Conservation (phyloP, 2,797 vertebrate species). For the Galagoides demidoff region DNA sequence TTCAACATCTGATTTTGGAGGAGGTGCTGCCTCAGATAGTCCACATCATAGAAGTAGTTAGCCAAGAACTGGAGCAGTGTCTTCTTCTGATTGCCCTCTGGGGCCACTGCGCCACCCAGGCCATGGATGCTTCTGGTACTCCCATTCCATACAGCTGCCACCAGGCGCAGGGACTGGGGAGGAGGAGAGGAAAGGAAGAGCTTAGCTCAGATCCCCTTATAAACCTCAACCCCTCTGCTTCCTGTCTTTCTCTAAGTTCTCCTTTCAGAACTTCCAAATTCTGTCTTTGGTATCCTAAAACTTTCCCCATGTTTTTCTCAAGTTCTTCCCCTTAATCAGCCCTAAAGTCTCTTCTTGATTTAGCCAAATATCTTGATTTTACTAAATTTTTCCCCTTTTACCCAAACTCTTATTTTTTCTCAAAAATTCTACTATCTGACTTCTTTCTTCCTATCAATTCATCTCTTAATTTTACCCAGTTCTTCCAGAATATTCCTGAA, state of each 20-base stretch:
- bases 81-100: neutral
- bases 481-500: neutral
- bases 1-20: slow-evolving; percentile 21
- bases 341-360: neutral
- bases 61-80: slow-evolving; percentile 85
- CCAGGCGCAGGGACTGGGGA: slow-evolving; percentile 3
- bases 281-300: neutral
- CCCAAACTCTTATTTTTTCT: neutral
- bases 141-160: neutral
- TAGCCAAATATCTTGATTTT: neutral
- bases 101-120: neutral
- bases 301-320: neutral
- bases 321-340: neutral
- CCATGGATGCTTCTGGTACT: neutral
- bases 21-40: slow-evolving; percentile 83
- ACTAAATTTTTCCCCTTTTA: neutral
- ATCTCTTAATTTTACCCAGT: neutral
- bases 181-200: slow-evolving; percentile 53
- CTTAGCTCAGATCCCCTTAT: neutral
- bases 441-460: neutral
- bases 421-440: neutral
- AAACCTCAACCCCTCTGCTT: neutral
- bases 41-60: slow-evolving; percentile 87
- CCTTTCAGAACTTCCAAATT: neutral
- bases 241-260: neutral